Conservation (phyloP, 2,888 invertebrate species). For the Melipona beecheii region DNA sequence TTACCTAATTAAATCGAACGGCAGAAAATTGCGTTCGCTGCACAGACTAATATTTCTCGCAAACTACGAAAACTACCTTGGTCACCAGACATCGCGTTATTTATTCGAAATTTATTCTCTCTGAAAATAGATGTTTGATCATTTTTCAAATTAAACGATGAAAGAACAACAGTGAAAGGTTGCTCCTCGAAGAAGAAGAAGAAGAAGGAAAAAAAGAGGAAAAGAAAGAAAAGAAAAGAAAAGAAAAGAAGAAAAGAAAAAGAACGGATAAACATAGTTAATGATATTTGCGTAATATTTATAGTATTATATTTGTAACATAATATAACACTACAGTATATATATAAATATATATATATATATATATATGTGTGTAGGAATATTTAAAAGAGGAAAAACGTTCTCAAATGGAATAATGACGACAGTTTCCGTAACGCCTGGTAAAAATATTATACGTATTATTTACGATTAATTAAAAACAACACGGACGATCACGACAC, state of each 20-base stretch:
- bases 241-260: neutral
- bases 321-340: no score
- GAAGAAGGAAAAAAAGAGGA: neutral
- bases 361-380: neutral
- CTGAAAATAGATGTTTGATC: neutral
- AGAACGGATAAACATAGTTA: neutral
- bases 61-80: no score
- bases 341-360: no score
- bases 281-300: neutral
- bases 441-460: no score
- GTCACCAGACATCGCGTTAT: no score
- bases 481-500: slow-evolving; percentile 10
- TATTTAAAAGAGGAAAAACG: neutral
- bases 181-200: no score
- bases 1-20: neutral
- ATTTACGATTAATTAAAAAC: slow-evolving; percentile 12
- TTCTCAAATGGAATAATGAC: neutral
- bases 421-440: neutral
- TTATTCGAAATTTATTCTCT: neutral
- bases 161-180: neutral
- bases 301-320: neutral
- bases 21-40: neutral
- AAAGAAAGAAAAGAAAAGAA: neutral
- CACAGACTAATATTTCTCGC: neutral
- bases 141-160: neutral